Evolutionary conservation across 1,140 invertebrate genomes (phyloP), one percentile per base, ranked within the genome.

Genomic region (Drosophila saltans): DNA sequence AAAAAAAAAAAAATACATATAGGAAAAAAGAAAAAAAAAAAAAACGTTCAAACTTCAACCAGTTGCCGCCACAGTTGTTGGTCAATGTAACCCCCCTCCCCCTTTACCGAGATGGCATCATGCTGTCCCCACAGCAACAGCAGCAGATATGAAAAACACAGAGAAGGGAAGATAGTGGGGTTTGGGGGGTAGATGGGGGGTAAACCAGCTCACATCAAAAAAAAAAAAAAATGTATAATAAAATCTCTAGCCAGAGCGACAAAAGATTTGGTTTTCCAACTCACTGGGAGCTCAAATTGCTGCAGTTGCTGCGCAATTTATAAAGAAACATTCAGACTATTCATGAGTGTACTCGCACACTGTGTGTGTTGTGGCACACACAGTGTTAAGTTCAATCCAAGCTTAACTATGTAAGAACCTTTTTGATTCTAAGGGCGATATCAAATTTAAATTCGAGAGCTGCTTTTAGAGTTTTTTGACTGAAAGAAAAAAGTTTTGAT

Each of bases 241-340:
- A 16, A 48, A 48, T 48, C 45, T 52, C 8, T 52, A 26, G 45
- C 45, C 45, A 26, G 45, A 52, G 45, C 21, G 45, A 52, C 45
- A 52, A 52, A 52, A 52, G 45, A 52, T 52, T 52, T 52, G 45
- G 45, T 52, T 52, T 52, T 52, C 0, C 45, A 26, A 10, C 45
- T 52, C 45, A 52, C 45, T 52, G 45, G 45, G 45, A 52, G 45
- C 45, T 52, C 45, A 7, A 2, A 36, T 52, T 52, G 8, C 3
- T 26, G 45, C 45, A 52, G 45, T 52, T 52, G 45, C 24, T 52
- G 45, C 45, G 45, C 45, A 52, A 52, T 26, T 52, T 52, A 52
- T 24, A 52, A 52, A 52, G 8, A 26, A 52, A 52, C 21, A 26
- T 26, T 26, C 8, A 52, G 21, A 52, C 45, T 24, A 52, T 52